Evolutionary conservation across 2,113 vertebrate species (phyloP).

Genomic region (Cynopterus brachyotis): DNA sequence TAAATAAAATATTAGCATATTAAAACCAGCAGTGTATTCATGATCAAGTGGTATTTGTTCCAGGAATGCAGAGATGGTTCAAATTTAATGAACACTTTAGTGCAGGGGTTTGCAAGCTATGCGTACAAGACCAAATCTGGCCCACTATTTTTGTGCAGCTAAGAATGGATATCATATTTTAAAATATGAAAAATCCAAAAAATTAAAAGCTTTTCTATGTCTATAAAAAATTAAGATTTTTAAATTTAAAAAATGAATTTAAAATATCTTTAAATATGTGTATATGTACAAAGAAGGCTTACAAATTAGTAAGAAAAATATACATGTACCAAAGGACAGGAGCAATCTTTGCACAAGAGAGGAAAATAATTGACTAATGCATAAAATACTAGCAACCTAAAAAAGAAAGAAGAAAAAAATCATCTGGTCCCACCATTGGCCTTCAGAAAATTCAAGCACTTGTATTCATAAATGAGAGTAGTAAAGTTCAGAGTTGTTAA

Average conservation of each 20-base stretch:
- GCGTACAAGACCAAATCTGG: neutral
- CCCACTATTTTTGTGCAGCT: neutral
- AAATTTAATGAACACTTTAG: neutral
- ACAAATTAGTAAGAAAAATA: slow-evolving; percentile 1
- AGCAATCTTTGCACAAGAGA: slow-evolving; percentile 11
- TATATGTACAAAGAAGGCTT: neutral
- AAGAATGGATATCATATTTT: neutral
- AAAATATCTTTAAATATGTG: neutral
- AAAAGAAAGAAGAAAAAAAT: neutral
- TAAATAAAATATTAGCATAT: slow-evolving; percentile 15
- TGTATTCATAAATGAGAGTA: neutral
- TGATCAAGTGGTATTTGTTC: neutral
- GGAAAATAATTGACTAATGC: neutral
- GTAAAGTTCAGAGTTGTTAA: neutral
- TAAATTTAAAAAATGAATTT: neutral
- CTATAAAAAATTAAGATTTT: neutral
- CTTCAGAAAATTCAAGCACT: slow-evolving; percentile 14
- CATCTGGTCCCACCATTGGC: neutral
- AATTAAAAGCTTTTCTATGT: neutral
- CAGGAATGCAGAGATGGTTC: slow-evolving; percentile 10
- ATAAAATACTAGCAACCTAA: neutral
- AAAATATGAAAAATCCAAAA: neutral
- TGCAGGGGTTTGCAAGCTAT: neutral
- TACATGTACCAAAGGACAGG: neutral
- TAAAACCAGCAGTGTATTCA: slow-evolving; percentile 8